Base-by-base conservation (phyloP, 2,797 vertebrate species). In the Protonibea diacanthus region DNA sequence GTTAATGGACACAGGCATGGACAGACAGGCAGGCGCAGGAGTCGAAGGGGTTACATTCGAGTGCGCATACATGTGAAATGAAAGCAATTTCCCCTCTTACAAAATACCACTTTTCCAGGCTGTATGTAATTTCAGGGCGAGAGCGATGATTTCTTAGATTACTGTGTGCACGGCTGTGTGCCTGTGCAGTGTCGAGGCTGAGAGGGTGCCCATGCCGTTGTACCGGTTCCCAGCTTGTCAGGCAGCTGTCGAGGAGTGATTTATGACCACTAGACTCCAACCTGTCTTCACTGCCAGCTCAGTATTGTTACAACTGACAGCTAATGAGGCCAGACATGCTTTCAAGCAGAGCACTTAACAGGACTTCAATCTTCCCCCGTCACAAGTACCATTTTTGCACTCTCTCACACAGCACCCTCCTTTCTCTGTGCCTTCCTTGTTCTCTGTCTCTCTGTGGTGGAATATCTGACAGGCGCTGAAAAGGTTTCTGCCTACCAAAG, bases 301-400 rank as follows among this genome's bases (percentile, higher is more conserved):
- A 83, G 95, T 96, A 97, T 98, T 98, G 97, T 98, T 97, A 95
- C 96, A 96, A 90, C 92, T 97, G 97, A 97, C 97, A 97, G 96
- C 96, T 98, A 98, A 99, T 96, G 97, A 98, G 97, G 94, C 92
- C 94, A 94, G 95, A 96, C 95, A 94, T 95, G 93, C 94, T 96
- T 96, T 95, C 94, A 94, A 94, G 92, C 92, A 91, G 90, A 93
- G 94, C 94, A 94, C 94, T 95, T 95, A 95, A 93, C 94, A 92
- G 91, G 89, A 91, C 93, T 93, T 94, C 93, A 93, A 93, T 93
- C 93, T 94, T 90, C 89, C 82, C 81, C 89, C 88, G 77, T 93
- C 94, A 93, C 89, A 52, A 91, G 82, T 51, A 86, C 90, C 86
- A 85, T 91, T 93, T 91, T 88, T 86, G 81, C 86, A 67, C 82